A percentile compares a stretch with the other conserved stretches of the same genome.
Evolutionary conservation across 1,140 invertebrate species (phyloP).

Genomic region (Bilobella aurantiaca): DNA sequence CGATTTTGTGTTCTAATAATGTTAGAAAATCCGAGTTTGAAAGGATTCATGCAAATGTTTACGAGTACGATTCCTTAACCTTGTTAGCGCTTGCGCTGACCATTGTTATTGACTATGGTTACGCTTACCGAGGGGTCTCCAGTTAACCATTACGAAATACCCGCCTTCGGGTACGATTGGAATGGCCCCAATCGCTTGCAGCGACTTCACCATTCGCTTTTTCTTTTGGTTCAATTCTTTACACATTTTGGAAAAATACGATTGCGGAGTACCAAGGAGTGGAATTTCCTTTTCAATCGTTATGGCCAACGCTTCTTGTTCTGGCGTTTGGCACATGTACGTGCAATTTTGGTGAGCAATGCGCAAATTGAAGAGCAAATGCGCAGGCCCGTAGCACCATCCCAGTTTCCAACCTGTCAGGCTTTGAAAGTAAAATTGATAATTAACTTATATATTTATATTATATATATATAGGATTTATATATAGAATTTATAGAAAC

Average conservation of each 20-base stretch:
- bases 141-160: conserved; percentile 93
- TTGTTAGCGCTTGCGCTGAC: too few species aligned
- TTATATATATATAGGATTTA: conserved; percentile 48
- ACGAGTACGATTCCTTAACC: too few species aligned
- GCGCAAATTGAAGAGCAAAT: conserved; percentile 69
- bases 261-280: conserved; percentile 59
- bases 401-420: conserved; percentile 95
- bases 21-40: too few species aligned
- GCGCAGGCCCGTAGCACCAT: conserved; percentile 84
- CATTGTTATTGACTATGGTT: too few species aligned
- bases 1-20: conserved; percentile 47
- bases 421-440: conserved; percentile 57
- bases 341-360: conserved; percentile 88
- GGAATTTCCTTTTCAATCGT: conserved; percentile 77
- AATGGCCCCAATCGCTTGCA: conserved; percentile 70
- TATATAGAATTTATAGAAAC: conserved; percentile 86
- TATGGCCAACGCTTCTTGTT: conserved; percentile 79
- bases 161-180: conserved; percentile 91
- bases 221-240: conserved; percentile 70
- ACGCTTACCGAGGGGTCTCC: conserved; percentile 53
- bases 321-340: conserved; percentile 78
- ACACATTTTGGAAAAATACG: conserved; percentile 72
- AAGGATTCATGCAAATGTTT: too few species aligned
- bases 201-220: conserved; percentile 66
- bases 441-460: conserved; percentile 96